These are phyloP conservation scores for Ariolimax columbianus DNA, from an alignment of 2,888 invertebrate genomes.

Conservation along the genomic window DNA sequence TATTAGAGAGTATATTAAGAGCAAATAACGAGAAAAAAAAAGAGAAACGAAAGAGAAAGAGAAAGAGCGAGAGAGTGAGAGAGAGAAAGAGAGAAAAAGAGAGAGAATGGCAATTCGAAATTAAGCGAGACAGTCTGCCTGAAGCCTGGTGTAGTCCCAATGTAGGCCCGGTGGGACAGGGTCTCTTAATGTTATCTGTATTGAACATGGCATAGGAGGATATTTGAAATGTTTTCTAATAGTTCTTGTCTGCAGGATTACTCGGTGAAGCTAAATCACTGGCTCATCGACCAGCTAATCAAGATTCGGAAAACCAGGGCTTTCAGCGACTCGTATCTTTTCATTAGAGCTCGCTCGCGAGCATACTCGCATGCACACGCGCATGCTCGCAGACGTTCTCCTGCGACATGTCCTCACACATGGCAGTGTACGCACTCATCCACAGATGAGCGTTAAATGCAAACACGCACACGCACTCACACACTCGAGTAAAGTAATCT, in stretches of 20 bases:
- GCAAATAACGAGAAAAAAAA: not conserved
- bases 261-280: constrained; percentile 1
- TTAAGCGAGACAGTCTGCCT: too few species aligned
- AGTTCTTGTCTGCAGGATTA: constrained; percentile 26
- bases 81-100: not conserved
- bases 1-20: not conserved
- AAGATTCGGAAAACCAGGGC: not conserved
- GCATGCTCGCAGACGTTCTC: not conserved
- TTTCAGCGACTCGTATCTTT: constrained; percentile 26
- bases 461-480: not conserved
- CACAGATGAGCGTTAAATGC: not conserved
- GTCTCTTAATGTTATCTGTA: constrained; percentile 11
- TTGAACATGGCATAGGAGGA: constrained; percentile 18
- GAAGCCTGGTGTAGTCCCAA: not conserved
- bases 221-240: constrained; percentile 14
- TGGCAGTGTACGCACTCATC: not conserved
- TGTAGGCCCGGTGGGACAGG: not conserved
- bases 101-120: too few species aligned
- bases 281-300: constrained; percentile 14
- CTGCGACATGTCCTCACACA: not conserved
- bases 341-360: not conserved
- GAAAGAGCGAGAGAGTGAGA: constrained; percentile 14
- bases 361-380: not conserved
- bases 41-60: not conserved
- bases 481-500: not conserved